Base-by-base conservation (phyloP, 2,797 vertebrate species). In the Chromis chromis region DNA sequence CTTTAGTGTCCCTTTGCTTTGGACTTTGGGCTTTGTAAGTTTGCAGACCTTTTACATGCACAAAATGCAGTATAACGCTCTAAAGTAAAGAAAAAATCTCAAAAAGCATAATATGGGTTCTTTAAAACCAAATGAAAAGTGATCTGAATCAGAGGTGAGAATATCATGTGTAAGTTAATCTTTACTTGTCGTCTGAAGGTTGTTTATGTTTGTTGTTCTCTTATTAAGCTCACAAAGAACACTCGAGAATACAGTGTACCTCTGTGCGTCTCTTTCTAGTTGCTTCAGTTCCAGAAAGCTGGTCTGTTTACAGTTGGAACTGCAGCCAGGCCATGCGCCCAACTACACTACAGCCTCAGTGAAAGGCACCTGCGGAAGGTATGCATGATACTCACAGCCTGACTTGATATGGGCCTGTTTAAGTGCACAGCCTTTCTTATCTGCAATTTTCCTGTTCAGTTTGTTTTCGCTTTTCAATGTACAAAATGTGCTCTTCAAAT, bases 251-350 rank as follows among this genome's bases (percentile, higher is more conserved):
- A 14, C 4, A 42, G 0, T 11, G 27, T 58, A 0, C 70, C 5
- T 65, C 10, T 70, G 3, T 74, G 4, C 59, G 9, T 81, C 2
- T 76, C 31, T 67, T 65, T 76, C 1, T 66, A 97, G 96, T 81
- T 97, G 79, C 94, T 98, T 86, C 94, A 94, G 81, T 98, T 98
- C 87, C 92, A 94, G 82, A 94, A 90, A 79, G 94, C 96, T 16
- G 90, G 94, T 66, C 72, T 93, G 81, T 94, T 93, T 59, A 91
- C 94, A 19, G 78, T 94, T 55, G 95, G 95, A 86, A 87, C 94
- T 54, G 93, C 95, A 10, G 91, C 94, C 64, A 92, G 91, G 80
- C 97, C 96, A 4, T 97, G 96, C 21, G 95, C 96, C 40, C 95
- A 96, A 68, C 74, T 97, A n/a, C 96, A 94, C 74, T 95, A 96